These are phyloP conservation scores for Lytechinus pictus DNA, from an alignment of 35 echinoderm and acorn worm species.

Conservation along the genomic window DNA sequence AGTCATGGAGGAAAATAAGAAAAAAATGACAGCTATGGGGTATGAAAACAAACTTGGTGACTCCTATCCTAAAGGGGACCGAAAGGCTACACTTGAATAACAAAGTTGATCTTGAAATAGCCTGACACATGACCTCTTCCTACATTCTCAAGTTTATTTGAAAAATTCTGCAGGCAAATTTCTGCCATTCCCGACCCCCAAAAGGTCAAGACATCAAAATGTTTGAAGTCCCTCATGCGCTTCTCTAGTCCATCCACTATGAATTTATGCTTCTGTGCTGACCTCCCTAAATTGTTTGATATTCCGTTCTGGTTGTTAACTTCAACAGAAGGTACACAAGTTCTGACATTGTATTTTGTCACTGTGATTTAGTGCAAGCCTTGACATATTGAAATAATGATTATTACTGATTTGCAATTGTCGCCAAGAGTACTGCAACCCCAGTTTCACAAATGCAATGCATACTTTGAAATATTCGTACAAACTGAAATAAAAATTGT, in stretches of 20 bases:
- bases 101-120: constrained; percentile 5
- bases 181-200: not conserved
- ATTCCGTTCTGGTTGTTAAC: constrained; percentile 11
- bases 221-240: not conserved
- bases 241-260: not conserved
- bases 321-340: not conserved
- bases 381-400: constrained; percentile 14
- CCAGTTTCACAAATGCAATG: not conserved
- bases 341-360: not conserved
- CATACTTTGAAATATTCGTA: not conserved
- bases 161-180: constrained; percentile 12
- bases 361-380: not conserved
- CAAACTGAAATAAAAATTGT: not conserved
- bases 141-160: constrained; percentile 20
- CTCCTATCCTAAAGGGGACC: not conserved
- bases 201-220: not conserved
- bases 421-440: not conserved
- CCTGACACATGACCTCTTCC: constrained; percentile 8
- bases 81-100: constrained; percentile 12
- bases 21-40: not conserved
- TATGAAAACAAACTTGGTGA: not conserved
- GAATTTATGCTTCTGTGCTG: not conserved
- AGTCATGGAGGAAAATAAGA: not conserved
- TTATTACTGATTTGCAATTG: not conserved
- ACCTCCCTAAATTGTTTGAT: constrained; percentile 4